Percentiles rank a stretch among this genome's conserved stretches.
Conservation (phyloP, 2,888 invertebrate genomes). For the Drosophila borborema region DNA sequence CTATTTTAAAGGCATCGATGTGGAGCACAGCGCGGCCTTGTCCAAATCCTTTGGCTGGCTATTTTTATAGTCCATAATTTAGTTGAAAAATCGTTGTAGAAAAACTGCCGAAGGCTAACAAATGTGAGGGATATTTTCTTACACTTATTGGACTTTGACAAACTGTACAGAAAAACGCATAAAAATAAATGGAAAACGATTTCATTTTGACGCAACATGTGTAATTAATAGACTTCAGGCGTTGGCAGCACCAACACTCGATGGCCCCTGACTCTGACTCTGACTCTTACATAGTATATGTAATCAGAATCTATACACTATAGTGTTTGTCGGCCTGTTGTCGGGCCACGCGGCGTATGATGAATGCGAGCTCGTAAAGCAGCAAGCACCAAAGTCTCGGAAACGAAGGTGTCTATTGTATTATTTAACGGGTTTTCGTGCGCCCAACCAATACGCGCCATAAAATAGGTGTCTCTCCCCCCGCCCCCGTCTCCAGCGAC, state of each 20-base stretch:
- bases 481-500: not conserved
- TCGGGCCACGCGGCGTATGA: slow-evolving; percentile 49
- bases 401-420: slow-evolving; percentile 69
- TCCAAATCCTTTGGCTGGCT: slow-evolving; percentile 41
- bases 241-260: slow-evolving; percentile 5
- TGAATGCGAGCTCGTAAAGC: slow-evolving; percentile 55
- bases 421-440: slow-evolving; percentile 62
- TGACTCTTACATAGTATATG: not conserved
- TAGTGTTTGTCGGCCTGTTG: not conserved
- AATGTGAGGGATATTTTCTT: slow-evolving; percentile 51
- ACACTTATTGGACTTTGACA: slow-evolving; percentile 44
- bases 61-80: slow-evolving; percentile 55
- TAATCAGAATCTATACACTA: slow-evolving; percentile 17
- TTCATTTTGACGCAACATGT: slow-evolving; percentile 68
- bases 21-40: slow-evolving; percentile 14
- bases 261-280: not conserved
- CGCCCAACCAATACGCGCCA: slow-evolving; percentile 37
- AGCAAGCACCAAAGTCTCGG: slow-evolving; percentile 41
- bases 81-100: slow-evolving; percentile 55
- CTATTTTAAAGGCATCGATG: slow-evolving; percentile 40
- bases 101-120: slow-evolving; percentile 55
- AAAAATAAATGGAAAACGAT: slow-evolving; percentile 71
- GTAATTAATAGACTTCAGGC: slow-evolving; percentile 70
- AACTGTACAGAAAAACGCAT: slow-evolving; percentile 46
- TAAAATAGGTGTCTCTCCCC: slow-evolving; percentile 43